Conservation (phyloP, 2,888 invertebrate genomes). For the Drosophila nr. perissopoda region DNA sequence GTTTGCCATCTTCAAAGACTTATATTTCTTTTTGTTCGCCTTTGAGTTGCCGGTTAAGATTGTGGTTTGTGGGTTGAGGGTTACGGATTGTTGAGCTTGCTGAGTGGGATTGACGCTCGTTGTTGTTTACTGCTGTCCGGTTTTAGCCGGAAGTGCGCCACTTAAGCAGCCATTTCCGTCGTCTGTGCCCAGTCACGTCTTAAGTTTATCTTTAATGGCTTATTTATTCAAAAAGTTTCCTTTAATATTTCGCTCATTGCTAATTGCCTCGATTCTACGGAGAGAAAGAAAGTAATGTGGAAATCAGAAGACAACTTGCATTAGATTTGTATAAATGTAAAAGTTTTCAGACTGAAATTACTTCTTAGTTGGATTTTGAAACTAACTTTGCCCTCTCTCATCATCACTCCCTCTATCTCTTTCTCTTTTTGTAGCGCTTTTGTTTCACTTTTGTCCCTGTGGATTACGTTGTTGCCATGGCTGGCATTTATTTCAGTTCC, state of each 20-base stretch:
- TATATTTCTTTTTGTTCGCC: slow-evolving; percentile 8
- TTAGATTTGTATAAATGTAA: slow-evolving; percentile 56
- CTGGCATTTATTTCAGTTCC: slow-evolving; percentile 58
- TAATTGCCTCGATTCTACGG: slow-evolving; percentile 55
- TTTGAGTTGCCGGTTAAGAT: slow-evolving; percentile 17
- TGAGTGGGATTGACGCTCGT: slow-evolving; percentile 8
- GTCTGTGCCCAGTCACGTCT: slow-evolving; percentile 47
- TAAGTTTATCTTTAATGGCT: slow-evolving; percentile 47
- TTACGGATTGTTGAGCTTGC: background rate
- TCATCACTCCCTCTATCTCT: background rate
- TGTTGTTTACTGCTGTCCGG: slow-evolving; percentile 45
- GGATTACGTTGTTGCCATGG: slow-evolving; percentile 67
- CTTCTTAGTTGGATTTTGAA: slow-evolving; percentile 69
- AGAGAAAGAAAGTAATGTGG: slow-evolving; percentile 6
- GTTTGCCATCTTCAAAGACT: slow-evolving; percentile 50
- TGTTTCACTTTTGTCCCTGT: slow-evolving; percentile 52
- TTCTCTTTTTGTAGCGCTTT: slow-evolving; percentile 15
- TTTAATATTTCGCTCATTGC: slow-evolving; percentile 55
- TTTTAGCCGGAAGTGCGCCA: slow-evolving; percentile 67
- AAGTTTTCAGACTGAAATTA: slow-evolving; percentile 63
- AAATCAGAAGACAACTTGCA: slow-evolving; percentile 42
- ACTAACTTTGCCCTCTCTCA: slow-evolving; percentile 45
- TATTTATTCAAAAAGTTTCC: slow-evolving; percentile 56
- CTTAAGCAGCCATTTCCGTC: slow-evolving; percentile 75
- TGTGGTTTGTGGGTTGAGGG: background rate